Conservation (phyloP, 2,113 vertebrate species). For the Myotis davidii region DNA sequence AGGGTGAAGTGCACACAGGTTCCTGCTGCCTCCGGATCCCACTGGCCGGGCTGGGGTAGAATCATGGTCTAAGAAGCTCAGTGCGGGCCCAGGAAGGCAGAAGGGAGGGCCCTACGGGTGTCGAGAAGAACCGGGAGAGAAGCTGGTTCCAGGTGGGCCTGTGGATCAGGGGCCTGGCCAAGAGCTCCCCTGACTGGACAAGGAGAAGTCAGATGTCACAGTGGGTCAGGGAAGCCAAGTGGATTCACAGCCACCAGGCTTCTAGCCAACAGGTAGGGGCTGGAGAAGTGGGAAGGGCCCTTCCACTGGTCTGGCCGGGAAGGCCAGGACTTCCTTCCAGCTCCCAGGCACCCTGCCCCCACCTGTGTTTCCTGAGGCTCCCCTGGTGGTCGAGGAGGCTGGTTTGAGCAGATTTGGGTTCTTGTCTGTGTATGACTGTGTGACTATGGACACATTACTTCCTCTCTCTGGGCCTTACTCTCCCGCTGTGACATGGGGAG, state of each 20-base stretch:
- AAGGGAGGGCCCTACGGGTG: background rate
- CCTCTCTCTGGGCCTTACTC: conserved; percentile 23
- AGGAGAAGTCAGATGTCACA: background rate
- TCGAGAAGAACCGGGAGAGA: background rate
- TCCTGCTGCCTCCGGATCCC: background rate
- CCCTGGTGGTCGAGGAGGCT: background rate
- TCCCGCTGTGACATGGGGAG: background rate
- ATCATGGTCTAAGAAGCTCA: background rate
- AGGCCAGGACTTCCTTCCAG: background rate
- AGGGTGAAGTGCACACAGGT: background rate
- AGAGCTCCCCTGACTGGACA: background rate
- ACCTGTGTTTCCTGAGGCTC: background rate
- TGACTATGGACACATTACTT: background rate
- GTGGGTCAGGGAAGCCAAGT: background rate
- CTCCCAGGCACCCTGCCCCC: background rate
- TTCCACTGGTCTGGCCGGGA: background rate
- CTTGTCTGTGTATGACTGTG: background rate
- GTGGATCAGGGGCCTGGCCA: background rate
- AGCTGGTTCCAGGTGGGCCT: background rate
- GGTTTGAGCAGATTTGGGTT: background rate
- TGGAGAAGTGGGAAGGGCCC: background rate
- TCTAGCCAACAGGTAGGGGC: background rate
- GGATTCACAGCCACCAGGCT: background rate
- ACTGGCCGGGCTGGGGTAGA: background rate
- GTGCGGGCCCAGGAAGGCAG: background rate